Base-by-base conservation (phyloP, 2,888 invertebrate species). In the Patella pellucida region DNA sequence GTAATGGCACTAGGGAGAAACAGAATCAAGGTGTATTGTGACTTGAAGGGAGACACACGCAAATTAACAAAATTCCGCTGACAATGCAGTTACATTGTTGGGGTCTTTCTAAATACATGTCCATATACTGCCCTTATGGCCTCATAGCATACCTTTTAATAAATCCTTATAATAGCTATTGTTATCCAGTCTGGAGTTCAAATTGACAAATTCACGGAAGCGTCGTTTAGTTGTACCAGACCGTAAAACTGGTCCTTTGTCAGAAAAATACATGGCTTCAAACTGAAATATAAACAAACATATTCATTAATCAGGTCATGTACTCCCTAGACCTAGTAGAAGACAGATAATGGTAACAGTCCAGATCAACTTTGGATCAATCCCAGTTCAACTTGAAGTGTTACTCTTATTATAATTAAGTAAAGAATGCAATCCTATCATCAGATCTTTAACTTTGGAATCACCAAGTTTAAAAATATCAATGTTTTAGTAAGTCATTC, bases 171-270 rank as follows among this genome's bases (percentile, higher is more conserved):
- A 89, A 0, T 67, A 79, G 1, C 88, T 79, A 79, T 90, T 89
- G 73, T 91, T 91, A 84, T 92, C 92, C 51, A 92, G 85, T 62
- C 91, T 86, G 3, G 89, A 87, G 77, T 92, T 92, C 3, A 92
- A 89, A 72, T 90, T 90, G 50, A 92, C 85, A 84, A 92, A 92
- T 82, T 92, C 92, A 62, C 91, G 88, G 84, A 92, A 92, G n/a
- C 92, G 85, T 73, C 92, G 85, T 78, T 91, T 91, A 4, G 92
- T 92, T 67, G 81, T 84, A 31, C 90, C 90, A 9, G 83, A 80
- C 56, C 82, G 81, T 19, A 85, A 67, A 5, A 85, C 83, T 9
- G 82, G 79, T 19, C 83, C 83, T 12, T 78, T 74, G 14, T 86
- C 86, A 16, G 83, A 79, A 50, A 79, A 80, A 76, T 87, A 85